Percentiles rank a stretch among this genome's conserved stretches.
Conservation (phyloP, 1,140 invertebrate species). For the Muscidifurax raptorellus region DNA sequence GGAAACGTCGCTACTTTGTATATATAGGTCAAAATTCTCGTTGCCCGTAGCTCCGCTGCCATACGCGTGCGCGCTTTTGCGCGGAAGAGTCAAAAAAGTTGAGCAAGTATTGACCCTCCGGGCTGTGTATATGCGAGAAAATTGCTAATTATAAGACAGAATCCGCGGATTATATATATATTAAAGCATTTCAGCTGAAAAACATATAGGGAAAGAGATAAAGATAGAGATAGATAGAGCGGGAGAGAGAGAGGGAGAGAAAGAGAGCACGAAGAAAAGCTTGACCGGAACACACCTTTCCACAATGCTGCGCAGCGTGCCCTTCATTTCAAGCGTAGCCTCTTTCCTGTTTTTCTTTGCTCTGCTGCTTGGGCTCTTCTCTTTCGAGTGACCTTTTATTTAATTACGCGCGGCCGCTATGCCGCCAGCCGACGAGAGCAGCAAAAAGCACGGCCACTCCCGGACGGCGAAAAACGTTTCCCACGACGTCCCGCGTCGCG, state of each 20-base stretch:
- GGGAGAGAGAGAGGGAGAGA: neutral
- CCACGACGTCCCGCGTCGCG: neutral
- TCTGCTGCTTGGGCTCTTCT: neutral
- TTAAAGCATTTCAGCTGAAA: neutral
- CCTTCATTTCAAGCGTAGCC: neutral
- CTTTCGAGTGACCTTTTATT: constrained; percentile 7
- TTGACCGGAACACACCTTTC: constrained; percentile 9
- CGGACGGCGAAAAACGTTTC: neutral
- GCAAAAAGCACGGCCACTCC: neutral
- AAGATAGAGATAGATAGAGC: neutral
- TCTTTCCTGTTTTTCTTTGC: neutral
- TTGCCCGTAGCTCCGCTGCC: neutral
- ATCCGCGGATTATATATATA: neutral
- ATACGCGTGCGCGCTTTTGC: neutral
- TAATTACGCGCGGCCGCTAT: neutral
- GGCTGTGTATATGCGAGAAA: neutral
- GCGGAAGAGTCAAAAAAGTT: neutral
- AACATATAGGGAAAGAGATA: too few species aligned
- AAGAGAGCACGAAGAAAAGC: neutral
- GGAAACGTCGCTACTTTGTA: neutral
- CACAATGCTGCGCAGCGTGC: neutral
- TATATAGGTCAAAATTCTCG: neutral
- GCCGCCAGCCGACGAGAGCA: neutral
- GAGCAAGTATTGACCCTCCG: neutral
- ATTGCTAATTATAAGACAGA: neutral